Percentiles rank a stretch among this genome's conserved stretches.
Conservation (phyloP, 2,797 vertebrate genomes). For the Silurus aristotelis region DNA sequence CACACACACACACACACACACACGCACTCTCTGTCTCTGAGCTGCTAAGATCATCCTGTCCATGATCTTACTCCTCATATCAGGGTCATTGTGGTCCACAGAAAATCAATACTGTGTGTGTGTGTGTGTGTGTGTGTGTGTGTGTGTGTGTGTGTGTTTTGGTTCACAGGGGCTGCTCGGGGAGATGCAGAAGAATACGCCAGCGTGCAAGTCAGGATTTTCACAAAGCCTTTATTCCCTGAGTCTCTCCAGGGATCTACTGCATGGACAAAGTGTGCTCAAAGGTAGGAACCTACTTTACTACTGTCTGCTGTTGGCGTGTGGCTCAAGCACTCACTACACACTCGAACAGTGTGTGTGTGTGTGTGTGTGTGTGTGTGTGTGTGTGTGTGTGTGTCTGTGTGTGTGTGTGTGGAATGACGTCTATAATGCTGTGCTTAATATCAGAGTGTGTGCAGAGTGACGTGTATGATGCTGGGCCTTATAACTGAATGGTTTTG, state of each 20-base stretch:
- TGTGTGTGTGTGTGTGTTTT: conserved; percentile 64
- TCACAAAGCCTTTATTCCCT: conserved; percentile 88
- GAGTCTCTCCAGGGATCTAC: conserved; percentile 82
- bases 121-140: conserved; percentile 58
- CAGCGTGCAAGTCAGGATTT: conserved; percentile 86
- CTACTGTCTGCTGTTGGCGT: conserved; percentile 36
- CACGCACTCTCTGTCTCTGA: not conserved
- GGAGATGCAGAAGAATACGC: conserved; percentile 78
- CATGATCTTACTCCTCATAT: conserved; percentile 34
- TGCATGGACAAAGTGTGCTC: conserved; percentile 82
- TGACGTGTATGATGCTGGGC: not conserved
- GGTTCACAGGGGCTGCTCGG: conserved; percentile 75
- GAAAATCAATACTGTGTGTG: conserved; percentile 60
- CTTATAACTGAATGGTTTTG: not conserved
- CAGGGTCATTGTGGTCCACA: conserved; percentile 40
- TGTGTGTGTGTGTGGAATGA: not conserved
- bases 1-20: conserved; percentile 2
- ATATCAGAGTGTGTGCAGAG: not conserved
- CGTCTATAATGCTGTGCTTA: no score
- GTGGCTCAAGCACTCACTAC: not conserved
- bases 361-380: not conserved
- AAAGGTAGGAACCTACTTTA: conserved; percentile 83
- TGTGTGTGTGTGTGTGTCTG: not conserved
- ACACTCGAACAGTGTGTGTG: not conserved
- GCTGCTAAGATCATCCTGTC: conserved; percentile 14